These are phyloP conservation scores for Thaumatotibia leucotreta DNA, from an alignment of 1,140 invertebrate species.

Conservation along the genomic window DNA sequence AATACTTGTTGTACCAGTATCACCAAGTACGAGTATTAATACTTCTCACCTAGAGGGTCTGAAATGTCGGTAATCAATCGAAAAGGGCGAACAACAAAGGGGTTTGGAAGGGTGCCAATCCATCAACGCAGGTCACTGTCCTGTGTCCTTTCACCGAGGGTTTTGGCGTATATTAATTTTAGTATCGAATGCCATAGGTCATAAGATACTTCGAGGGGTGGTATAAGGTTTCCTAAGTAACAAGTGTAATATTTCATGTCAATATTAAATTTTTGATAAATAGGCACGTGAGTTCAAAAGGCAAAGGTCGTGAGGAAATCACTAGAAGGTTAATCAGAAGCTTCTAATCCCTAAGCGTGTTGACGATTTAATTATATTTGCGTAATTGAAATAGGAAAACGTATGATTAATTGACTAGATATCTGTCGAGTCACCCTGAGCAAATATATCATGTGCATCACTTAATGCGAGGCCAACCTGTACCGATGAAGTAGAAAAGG, in stretches of 20 bases:
- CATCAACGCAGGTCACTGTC: constrained; percentile 52
- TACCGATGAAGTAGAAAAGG: too few relatives aligned
- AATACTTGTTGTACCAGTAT: neutral
- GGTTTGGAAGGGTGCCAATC: constrained; percentile 43
- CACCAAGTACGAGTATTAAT: neutral
- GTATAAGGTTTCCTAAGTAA: neutral
- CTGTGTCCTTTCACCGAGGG: constrained; percentile 42
- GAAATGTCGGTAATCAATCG: constrained; percentile 68
- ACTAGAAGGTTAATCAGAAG: neutral
- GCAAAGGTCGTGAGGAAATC: neutral
- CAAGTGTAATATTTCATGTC: neutral
- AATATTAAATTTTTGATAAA: neutral
- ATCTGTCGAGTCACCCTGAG: too few relatives aligned
- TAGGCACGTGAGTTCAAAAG: neutral
- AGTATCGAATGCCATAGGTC: constrained; percentile 34
- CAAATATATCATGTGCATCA: too few relatives aligned
- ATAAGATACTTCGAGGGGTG: constrained; percentile 5
- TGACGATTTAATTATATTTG: neutral
- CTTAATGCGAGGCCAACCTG: too few relatives aligned
- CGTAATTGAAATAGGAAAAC: neutral
- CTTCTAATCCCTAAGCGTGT: neutral
- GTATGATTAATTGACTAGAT: neutral
- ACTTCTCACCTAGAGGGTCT: constrained; percentile 34
- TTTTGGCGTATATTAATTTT: constrained; percentile 57
- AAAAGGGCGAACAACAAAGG: constrained; percentile 54